phyloP scores from a whole-genome alignment of 2,888 invertebrate species.

The Polietes domitor region DNA sequence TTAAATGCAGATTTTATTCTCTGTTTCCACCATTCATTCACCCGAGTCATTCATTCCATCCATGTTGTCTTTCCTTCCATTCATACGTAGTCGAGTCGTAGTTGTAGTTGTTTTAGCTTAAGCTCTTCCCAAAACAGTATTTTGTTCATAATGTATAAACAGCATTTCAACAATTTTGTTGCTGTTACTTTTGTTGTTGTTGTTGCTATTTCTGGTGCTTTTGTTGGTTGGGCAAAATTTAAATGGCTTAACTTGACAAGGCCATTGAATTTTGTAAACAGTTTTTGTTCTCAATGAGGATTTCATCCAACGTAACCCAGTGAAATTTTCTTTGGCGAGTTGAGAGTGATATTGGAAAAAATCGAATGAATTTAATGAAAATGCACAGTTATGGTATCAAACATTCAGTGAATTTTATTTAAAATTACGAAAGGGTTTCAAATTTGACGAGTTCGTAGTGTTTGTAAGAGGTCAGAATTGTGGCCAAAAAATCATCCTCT shows the following conservation, averaged over 20 bases:
- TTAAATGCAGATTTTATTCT: slow-evolving; percentile 36
- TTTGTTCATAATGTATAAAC: slow-evolving; percentile 22
- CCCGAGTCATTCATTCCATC: slow-evolving; percentile 10
- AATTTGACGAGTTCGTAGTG: no score
- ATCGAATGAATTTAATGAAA: no score
- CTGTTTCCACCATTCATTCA: slow-evolving; percentile 26
- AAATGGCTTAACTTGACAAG: slow-evolving; percentile 27
- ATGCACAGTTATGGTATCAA: no score
- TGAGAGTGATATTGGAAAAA: no score
- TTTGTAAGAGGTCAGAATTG: no score
- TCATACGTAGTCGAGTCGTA: not conserved
- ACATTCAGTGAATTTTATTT: no score
- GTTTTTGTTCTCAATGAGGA: not conserved
- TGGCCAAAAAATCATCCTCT: no score
- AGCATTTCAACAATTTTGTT: slow-evolving; percentile 11
- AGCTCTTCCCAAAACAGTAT: slow-evolving; percentile 25
- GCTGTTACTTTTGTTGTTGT: not conserved
- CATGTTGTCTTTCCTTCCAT: not conserved
- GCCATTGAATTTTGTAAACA: slow-evolving; percentile 18
- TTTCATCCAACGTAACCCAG: not conserved
- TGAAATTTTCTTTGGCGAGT: no score
- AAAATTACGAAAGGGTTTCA: no score
- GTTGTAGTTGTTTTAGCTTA: not conserved
- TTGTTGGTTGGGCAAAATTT: not conserved
- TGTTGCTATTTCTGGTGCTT: not conserved